Evolutionary conservation across 2,113 vertebrate species (phyloP).

Genomic region (Cottus gobio): DNA sequence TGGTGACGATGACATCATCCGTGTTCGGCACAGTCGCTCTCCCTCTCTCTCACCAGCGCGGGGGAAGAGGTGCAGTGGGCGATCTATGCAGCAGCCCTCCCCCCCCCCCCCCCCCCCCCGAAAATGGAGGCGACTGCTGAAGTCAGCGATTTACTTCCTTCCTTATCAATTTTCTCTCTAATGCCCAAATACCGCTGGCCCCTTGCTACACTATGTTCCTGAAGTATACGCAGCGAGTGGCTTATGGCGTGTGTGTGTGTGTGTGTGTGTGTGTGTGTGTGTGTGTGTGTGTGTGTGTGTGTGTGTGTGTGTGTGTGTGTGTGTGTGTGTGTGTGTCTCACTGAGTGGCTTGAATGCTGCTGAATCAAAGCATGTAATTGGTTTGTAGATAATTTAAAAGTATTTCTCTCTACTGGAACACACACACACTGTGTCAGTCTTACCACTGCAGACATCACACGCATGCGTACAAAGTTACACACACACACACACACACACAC

Average conservation of each 20-base stretch:
- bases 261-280: conserved; percentile 7
- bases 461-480: conserved; percentile 9
- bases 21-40: background rate
- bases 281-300: conserved; percentile 6
- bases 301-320: conserved; percentile 22
- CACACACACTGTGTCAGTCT: conserved; percentile 5
- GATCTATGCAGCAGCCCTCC: conserved; percentile 52
- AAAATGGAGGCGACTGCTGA: conserved; percentile 66
- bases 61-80: conserved; percentile 41
- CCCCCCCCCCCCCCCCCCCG: conserved; percentile 17
- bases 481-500: conserved; percentile 11
- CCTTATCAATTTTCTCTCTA: conserved; percentile 38
- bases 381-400: conserved; percentile 44
- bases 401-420: conserved; percentile 15
- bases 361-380: conserved; percentile 47
- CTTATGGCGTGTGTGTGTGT: conserved; percentile 12
- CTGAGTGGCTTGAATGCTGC: conserved; percentile 22
- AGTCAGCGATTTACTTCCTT: conserved; percentile 66
- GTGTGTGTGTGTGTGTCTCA: conserved; percentile 16
- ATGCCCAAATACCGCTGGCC: conserved; percentile 34
- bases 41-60: conserved; percentile 3
- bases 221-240: conserved; percentile 4
- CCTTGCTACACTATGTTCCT: conserved; percentile 23
- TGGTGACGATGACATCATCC: conserved; percentile 15
- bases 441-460: background rate